A percentile compares a stretch with the other conserved stretches of the same genome.
phyloP scores from a whole-genome alignment of 2,797 vertebrate genomes.

The Takifugu rubripes region DNA sequence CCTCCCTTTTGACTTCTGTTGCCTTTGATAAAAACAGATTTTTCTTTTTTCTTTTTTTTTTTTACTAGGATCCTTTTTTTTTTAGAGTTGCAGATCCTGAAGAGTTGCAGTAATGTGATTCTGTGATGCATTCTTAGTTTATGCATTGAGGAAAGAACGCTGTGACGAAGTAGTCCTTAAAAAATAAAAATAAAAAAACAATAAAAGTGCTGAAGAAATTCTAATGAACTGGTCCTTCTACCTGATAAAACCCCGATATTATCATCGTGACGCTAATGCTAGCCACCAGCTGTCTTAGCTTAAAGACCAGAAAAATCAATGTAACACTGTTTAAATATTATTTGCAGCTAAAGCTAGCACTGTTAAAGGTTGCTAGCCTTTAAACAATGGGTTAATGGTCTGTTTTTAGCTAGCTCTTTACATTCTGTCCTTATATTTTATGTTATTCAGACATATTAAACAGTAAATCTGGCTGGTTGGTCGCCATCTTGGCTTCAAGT shows the following conservation, averaged over 20 bases:
- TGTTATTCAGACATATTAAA: no score
- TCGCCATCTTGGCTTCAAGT: no score
- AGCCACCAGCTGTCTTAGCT: constrained; percentile 1
- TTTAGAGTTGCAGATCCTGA: constrained; percentile 58
- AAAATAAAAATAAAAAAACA: constrained; percentile 24
- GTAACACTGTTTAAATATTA: no score
- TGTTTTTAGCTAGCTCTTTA: no score
- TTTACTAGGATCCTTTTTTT: constrained; percentile 27
- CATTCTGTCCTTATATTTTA: no score
- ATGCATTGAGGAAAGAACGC: constrained; percentile 36
- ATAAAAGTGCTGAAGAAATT: constrained; percentile 58
- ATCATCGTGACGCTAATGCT: constrained; percentile 1
- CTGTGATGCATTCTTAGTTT: constrained; percentile 69
- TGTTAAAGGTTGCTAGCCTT: no score
- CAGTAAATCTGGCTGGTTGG: no score
- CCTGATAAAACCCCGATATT: constrained; percentile 6
- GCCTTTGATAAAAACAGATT: constrained; percentile 23
- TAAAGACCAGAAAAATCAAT: constrained; percentile 6
- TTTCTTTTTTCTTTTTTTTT: constrained; percentile 16
- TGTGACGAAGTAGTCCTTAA: constrained; percentile 35
- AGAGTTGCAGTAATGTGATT: constrained; percentile 70
- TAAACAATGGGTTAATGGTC: no score
- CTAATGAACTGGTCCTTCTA: constrained; percentile 33
- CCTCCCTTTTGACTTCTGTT: constrained; percentile 33
- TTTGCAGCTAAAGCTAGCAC: no score